These are phyloP conservation scores for Notiomystis cincta DNA, from an alignment of 2,113 vertebrate genomes.

Conservation along the genomic window DNA sequence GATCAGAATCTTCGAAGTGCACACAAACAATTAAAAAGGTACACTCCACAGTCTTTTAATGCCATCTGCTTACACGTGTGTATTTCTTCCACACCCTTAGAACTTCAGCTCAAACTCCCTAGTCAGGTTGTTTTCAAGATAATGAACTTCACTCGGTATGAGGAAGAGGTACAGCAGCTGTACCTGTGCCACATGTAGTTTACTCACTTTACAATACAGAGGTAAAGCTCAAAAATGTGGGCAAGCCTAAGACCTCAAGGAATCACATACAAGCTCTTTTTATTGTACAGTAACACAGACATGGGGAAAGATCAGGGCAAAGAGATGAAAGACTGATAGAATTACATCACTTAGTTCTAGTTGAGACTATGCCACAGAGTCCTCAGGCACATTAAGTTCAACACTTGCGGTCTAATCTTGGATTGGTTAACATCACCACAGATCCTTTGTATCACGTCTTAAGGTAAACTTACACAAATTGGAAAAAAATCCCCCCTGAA, in stretches of 20 bases:
- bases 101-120: neutral
- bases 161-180: neutral
- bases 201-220: neutral
- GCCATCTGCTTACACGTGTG: neutral
- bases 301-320: neutral
- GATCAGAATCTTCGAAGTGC: neutral
- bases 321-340: neutral
- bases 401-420: neutral
- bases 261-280: neutral
- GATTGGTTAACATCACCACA: neutral
- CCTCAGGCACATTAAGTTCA: neutral
- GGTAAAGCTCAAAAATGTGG: neutral
- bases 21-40: neutral
- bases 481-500: neutral
- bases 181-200: fast-evolving
- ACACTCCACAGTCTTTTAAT: neutral
- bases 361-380: neutral
- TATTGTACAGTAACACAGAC: neutral
- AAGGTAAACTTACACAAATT: neutral
- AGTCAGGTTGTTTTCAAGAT: neutral
- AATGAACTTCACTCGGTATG: neutral
- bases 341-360: neutral
- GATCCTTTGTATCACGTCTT: neutral
- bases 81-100: neutral
- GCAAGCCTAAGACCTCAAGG: neutral